Percentiles rank a stretch among this genome's conserved stretches.
Conservation (phyloP, 2,113 vertebrate genomes). For the Pterocles gutturalis region DNA sequence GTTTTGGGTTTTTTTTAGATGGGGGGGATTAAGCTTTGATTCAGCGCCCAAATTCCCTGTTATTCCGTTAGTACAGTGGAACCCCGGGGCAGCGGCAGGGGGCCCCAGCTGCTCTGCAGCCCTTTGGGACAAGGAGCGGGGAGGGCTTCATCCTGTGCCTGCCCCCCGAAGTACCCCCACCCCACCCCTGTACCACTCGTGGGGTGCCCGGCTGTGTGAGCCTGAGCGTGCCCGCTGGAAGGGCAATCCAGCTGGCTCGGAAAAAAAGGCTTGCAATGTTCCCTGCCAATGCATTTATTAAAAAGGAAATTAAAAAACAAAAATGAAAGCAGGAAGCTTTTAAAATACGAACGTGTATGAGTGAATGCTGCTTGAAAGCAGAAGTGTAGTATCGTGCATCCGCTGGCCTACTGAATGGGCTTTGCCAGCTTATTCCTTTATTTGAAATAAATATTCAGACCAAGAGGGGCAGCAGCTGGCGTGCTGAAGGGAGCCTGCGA, state of each 20-base stretch:
- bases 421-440: background rate
- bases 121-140: background rate
- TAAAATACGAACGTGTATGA: background rate
- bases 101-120: background rate
- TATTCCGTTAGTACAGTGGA: background rate
- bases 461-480: background rate
- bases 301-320: background rate
- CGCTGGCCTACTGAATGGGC: background rate
- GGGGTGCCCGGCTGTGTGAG: background rate
- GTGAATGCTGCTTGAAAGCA: background rate
- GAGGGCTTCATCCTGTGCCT: background rate
- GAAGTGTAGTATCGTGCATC: background rate
- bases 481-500: background rate
- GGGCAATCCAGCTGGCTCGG: background rate
- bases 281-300: background rate
- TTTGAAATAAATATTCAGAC: background rate
- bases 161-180: background rate
- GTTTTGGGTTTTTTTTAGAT: background rate
- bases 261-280: no score
- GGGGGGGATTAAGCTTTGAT: background rate
- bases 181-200: background rate
- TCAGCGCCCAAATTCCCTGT: fast-evolving
- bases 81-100: background rate
- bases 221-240: background rate
- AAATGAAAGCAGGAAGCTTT: background rate